Base-by-base conservation (phyloP, 2,888 invertebrate genomes). In the Tribolium freemani region DNA sequence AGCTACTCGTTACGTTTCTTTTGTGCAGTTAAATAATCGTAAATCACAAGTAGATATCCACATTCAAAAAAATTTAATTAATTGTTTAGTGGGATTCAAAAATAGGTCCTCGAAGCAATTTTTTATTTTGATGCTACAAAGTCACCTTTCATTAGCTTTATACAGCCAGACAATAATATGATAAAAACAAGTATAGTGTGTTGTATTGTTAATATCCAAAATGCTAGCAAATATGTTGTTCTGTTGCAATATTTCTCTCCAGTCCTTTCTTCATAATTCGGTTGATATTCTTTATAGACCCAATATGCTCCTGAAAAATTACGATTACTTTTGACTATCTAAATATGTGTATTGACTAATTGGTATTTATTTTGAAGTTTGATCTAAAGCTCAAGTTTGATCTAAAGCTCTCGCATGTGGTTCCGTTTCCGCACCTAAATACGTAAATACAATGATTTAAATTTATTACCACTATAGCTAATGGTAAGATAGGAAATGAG, bases 121-220 rank as follows among this genome's bases (percentile, higher is more conserved):
- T 73, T 75, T 69, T 79, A 80, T 71, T 78, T 76, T 26, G 3
- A 5, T 26, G 5, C 26, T 3, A 26, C 26, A 76, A 83, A 82
- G 74, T 82, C 81, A 2, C 79, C 79, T 66, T 81, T 79, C 85
- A 85, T 85, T 30, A 85, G 61, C 79, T 83, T 80, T 72, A 83
- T 84, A 75, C 84, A 85, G 26, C 74, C 74, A 3, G 83, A 83
- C 5, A 84, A 75, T 26, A 86, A 60, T 66, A 85, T 74, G 72
- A 84, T 83, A 48, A 85, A 76, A 16, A 78, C 78, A 8, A 83
- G 50, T 16, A 84, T 54, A 0, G 84, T 80, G 69, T 85, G 84
- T 56, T 84, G 83, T 21, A 85, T 75, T 2, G 83, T 83, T 20
- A 85, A 76, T 31, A 83, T 79, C 86, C 85, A 86, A 74, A 86